Percentiles rank a stretch among this genome's conserved stretches.
Conservation (phyloP, 2,797 vertebrate species). For the Holocentrus rufus region DNA sequence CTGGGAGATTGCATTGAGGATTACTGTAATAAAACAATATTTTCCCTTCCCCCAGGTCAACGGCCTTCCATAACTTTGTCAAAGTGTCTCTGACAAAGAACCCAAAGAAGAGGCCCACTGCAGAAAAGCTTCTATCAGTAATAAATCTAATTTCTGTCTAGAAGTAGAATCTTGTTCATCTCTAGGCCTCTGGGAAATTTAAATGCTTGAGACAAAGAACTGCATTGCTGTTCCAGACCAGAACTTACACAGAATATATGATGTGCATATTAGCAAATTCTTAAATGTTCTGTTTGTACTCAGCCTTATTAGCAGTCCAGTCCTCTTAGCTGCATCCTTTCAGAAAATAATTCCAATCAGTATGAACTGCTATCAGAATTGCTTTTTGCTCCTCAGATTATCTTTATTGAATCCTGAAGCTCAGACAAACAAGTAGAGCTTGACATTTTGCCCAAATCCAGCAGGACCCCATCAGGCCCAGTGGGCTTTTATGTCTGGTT, state of each 20-base stretch:
- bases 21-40: constrained; percentile 16
- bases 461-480: not conserved
- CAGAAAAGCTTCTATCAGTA: constrained; percentile 94
- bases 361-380: too few relatives aligned
- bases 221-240: too few relatives aligned
- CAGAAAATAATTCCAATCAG: too few relatives aligned
- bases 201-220: constrained; percentile 17
- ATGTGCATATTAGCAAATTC: not conserved
- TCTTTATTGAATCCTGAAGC: not conserved
- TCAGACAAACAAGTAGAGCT: constrained; percentile 21
- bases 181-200: not conserved
- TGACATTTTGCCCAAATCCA: not conserved
- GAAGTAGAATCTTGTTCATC: not conserved
- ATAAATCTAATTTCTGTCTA: constrained; percentile 43
- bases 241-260: constrained; percentile 1
- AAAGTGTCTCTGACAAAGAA: constrained; percentile 98
- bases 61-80: constrained; percentile 94
- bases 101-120: constrained; percentile 96
- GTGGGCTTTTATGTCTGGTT: constrained; percentile 19
- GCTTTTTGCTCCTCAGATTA: not conserved
- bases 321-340: not conserved
- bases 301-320: not conserved
- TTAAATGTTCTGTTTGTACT: not conserved
- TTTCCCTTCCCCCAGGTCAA: constrained; percentile 83
- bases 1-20: not conserved